Base-by-base conservation (phyloP, 2,797 vertebrate genomes). In the Thamnophis elegans region DNA sequence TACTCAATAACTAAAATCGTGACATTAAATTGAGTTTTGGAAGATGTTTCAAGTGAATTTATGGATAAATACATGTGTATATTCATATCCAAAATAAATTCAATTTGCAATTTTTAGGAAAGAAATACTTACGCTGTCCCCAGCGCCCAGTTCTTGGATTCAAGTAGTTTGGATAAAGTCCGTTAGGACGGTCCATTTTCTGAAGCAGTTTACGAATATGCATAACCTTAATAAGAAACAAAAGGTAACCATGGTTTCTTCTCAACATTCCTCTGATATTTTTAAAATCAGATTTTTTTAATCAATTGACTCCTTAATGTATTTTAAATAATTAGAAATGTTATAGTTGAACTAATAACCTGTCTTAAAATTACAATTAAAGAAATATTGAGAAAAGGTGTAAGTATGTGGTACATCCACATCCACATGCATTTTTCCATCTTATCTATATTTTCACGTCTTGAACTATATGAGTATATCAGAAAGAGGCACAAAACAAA, bases 101-200 rank as follows among this genome's bases (percentile, higher is more conserved):
- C 91, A 94, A 89, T 56, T 56, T 93, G 26, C 47, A 94, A 93
- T 59, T 59, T 87, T 87, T 92, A 54, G 92, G 93, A 92, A 28
- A 94, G 82, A 88, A 95, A 96, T 96, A 99, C 99, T 99, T 96
- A 99, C 99, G 99, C 60, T 99, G 99, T 90, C 99, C 99, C 99
- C 99, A 99, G 95, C 99, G 99, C 36, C 99, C 99, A 0, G 99
- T 99, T 85, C 99, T 98, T 91, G 99, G 99, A 95, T 99, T 99
- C 98, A 99, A 97, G 97, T 99, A 99, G 97, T 99, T 99, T 73
- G 99, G 99, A 97, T 99, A 99, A 92, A 99, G 99, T 78, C 99
- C 99, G 89, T 99, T 99, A 95, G 99, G 99, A 93, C 99, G 98
- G 96, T 99, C 99, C 99, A 99, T 99, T 98, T 99, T 99, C 97